Base-by-base conservation (phyloP, 1,140 invertebrate genomes). In the Protaetia brevitarsis region DNA sequence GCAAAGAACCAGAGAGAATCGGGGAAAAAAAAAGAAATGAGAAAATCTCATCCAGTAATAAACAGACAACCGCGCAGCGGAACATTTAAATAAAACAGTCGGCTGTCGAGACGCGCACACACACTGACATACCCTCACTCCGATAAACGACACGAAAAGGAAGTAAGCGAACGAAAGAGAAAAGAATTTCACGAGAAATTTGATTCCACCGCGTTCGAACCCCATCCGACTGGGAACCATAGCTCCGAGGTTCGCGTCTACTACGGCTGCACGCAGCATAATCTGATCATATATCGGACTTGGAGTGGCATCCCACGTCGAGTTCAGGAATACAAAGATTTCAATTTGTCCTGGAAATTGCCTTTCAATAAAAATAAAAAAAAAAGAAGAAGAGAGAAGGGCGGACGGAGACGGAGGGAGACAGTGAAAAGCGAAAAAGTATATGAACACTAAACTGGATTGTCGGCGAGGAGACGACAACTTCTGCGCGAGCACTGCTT, bases 271-370 rank as follows among this genome's bases (percentile, higher is more conserved):
- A 51, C 41, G 26, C 41, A 59, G 73, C 70, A 78, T 78, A 78
- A 78, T 78, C 76, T 73, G 75, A 78, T 78, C 74, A 76, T 73
- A 78, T 76, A 77, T 77, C 76, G 73, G 73, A 72, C 74, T 71
- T 72, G 73, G 72, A 74, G 74, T 71, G 72, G 70, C 68, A 73
- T 74, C 72, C 69, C 21, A 71, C 72, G 72, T 72, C 71, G 72
- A 74, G 70, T 74, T 76, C 72, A 68, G 68, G 71, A 76, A 74
- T 74, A 78, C 73, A 78, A 78, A 78, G 76, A 78, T 78, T 78
- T 78, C 76, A 77, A 78, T 78, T 78, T 78, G 74, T 73, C 67
- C 72, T 72, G 68, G 76, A 77, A 77, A 78, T 78, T 78, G 76
- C 75, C 75, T 78, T 77, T 75, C 75, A 72, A 75, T 76, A 73